Base-by-base conservation (phyloP, 2,888 invertebrate genomes). In the Helicoverpa assulta region DNA sequence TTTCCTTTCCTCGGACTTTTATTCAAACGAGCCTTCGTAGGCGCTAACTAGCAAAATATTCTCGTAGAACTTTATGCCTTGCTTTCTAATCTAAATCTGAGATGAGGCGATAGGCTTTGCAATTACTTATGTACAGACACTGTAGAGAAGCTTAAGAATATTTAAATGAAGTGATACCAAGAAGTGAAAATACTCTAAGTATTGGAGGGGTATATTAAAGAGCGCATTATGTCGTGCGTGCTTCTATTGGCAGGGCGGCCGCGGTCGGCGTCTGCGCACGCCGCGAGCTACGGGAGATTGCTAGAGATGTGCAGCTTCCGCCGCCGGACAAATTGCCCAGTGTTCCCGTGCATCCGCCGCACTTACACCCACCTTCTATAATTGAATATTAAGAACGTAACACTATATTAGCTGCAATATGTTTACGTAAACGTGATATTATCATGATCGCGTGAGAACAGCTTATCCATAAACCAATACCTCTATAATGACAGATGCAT, bases 301-400 rank as follows among this genome's bases (percentile, higher is more conserved):
- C 88, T 85, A 86, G 88, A 89, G 93, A 92, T 90, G 90, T 81
- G 89, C 87, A 88, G 90, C 91, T 91, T 93, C 93, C 93, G 91
- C 87, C 89, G 89, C 82, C 85, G 84, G 88, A 90, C 90, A 92
- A 91, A 93, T 92, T 91, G 85, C 90, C 78, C 69, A 79, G 83
- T 85, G 80, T 85, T 83, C 78, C 76, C 78, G 79, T 82, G 81
- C 89, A 90, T 91, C 91, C 90, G 90, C 87, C 79, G 86, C 73
- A 47, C 47, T 81, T 78, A 81, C 80, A 79, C 70, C 68, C 77
- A 73, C 70, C 81, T 75, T 81, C 82, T 86, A 85, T 90, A 90
- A 93, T 92, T 92, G 90, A 91, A 92, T 90, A 90, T 85, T 83
- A 78, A 82, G 78, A 82, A 84, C 78, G 80, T 83, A 85, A 77